phyloP scores from a whole-genome alignment of 2,888 invertebrate species.

The Chloroclysta siterata region DNA sequence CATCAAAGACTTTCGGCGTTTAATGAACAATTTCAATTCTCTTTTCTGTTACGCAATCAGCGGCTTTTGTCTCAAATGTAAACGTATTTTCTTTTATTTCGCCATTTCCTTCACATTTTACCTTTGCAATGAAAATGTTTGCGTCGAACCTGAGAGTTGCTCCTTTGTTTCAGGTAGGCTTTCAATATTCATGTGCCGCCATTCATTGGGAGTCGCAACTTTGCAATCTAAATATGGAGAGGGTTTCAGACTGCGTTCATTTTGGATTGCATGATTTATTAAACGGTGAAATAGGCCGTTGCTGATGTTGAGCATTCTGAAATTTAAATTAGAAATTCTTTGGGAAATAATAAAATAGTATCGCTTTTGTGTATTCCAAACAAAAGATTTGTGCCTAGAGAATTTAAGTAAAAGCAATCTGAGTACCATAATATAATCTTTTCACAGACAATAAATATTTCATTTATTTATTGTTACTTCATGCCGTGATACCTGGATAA shows the following conservation, averaged over 20 bases:
- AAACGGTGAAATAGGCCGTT: constrained; percentile 3
- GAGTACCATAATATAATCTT: too few relatives aligned
- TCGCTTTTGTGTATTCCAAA: too few relatives aligned
- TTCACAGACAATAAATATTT: too few relatives aligned
- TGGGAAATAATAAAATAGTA: too few relatives aligned
- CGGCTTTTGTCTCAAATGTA: constrained; percentile 18
- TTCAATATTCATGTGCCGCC: constrained; percentile 35
- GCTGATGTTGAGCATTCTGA: background rate
- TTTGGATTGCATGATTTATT: constrained; percentile 28
- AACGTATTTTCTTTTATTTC: constrained; percentile 8
- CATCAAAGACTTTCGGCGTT: background rate
- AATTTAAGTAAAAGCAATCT: too few relatives aligned
- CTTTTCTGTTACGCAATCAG: constrained; percentile 16
- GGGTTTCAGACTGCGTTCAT: constrained; percentile 25
- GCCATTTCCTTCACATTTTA: constrained; percentile 11
- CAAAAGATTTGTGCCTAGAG: too few relatives aligned
- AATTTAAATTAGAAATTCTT: too few relatives aligned
- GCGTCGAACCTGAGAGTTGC: constrained; percentile 17
- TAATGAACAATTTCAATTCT: constrained; percentile 5
- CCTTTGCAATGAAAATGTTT: constrained; percentile 22
- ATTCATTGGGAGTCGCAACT: constrained; percentile 29
- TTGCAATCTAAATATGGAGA: constrained; percentile 31
- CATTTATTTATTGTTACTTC: too few relatives aligned
- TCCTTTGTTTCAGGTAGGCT: constrained; percentile 30
- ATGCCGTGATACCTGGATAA: too few relatives aligned